phyloP scores from a whole-genome alignment of 1,140 invertebrate genomes.

The Magallana angulata region DNA sequence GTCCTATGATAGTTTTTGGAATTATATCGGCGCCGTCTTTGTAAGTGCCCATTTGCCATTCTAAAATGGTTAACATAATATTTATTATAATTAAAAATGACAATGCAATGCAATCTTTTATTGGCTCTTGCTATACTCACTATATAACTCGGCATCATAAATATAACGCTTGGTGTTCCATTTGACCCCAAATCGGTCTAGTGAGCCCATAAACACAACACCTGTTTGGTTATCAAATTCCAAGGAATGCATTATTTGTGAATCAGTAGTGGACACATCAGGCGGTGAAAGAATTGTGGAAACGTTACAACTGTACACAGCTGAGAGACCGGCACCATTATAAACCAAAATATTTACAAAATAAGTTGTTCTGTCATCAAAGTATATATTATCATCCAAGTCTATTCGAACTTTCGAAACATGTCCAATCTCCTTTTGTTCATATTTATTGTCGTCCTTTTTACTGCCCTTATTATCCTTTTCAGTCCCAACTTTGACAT shows the following conservation, averaged over 20 bases:
- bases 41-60: background rate
- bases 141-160: background rate
- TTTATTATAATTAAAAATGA: no score
- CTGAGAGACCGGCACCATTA: slow-evolving; percentile 46
- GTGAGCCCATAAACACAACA: background rate
- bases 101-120: no score
- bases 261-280: slow-evolving; percentile 38
- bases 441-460: background rate
- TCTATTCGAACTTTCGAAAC: background rate
- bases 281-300: slow-evolving; percentile 52
- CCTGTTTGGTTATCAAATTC: background rate
- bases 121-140: no score
- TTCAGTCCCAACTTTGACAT: background rate
- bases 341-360: slow-evolving; percentile 36
- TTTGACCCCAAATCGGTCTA: slow-evolving; percentile 47
- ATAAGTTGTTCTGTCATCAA: slow-evolving; percentile 23
- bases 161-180: background rate
- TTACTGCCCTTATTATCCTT: background rate
- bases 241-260: background rate
- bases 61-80: background rate
- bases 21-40: background rate
- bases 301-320: background rate
- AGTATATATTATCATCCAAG: no score
- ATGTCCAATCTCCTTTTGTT: background rate
- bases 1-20: background rate